Conservation (phyloP, 2,113 vertebrate species). For the Ondatra zibethicus region DNA sequence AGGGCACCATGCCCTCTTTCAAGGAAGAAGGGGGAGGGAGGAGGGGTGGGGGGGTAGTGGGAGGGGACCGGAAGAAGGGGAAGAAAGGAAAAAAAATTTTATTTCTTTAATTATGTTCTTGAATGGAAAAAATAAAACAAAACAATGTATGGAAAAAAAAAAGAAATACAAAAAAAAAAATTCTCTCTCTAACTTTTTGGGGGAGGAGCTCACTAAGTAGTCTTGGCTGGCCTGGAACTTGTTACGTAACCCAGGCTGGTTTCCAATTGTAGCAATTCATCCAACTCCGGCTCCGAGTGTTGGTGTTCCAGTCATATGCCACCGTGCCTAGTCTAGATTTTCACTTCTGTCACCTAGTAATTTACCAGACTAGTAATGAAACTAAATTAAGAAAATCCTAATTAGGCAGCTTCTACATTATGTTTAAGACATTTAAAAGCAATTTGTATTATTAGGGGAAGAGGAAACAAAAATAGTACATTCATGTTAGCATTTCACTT, state of each 20-base stretch:
- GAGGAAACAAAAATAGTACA: not conserved
- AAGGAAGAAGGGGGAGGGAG: too few relatives aligned
- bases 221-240: not conserved
- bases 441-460: too few relatives aligned
- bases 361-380: not conserved
- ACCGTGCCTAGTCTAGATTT: not conserved
- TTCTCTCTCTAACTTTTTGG: not conserved
- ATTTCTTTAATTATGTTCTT: too few relatives aligned
- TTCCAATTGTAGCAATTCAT: not conserved
- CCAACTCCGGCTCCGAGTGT: not conserved
- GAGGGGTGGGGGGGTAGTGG: too few relatives aligned
- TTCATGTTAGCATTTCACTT: not conserved
- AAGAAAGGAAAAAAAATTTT: too few relatives aligned
- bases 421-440: not conserved
- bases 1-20: too few relatives aligned
- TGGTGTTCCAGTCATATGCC: not conserved
- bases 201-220: not conserved
- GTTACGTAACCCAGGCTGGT: not conserved
- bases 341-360: not conserved
- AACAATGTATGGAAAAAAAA: too few relatives aligned
- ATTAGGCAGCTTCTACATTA: not conserved
- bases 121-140: too few relatives aligned
- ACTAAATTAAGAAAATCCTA: not conserved
- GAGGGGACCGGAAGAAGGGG: too few relatives aligned
- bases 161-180: too few relatives aligned